Percentiles rank a stretch among this genome's conserved stretches.
Evolutionary conservation across 2,797 vertebrate species (phyloP).

Genomic region (Kryptopterus vitreolus): DNA sequence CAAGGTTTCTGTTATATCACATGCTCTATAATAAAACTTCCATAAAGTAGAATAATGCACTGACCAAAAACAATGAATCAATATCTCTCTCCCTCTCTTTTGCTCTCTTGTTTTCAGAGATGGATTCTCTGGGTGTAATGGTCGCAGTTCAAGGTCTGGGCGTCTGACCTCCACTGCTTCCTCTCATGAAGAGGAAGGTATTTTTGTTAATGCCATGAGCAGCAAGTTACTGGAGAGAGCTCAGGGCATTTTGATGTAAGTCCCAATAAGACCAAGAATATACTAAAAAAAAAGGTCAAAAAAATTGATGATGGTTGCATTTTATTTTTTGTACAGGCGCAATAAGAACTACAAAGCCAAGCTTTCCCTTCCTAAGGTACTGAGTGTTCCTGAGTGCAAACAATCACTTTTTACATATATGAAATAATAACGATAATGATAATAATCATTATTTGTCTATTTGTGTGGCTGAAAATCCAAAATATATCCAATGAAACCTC

Average conservation of each 20-base stretch:
- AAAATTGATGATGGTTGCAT: not conserved
- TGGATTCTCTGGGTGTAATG: constrained; percentile 76
- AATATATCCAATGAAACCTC: not conserved
- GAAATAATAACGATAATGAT: no score
- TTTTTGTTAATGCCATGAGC: constrained; percentile 87
- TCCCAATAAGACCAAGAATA: not conserved
- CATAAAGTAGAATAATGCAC: not conserved
- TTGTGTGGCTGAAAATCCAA: not conserved
- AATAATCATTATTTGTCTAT: not conserved
- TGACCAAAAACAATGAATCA: not conserved
- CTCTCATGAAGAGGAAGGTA: constrained; percentile 86
- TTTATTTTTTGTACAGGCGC: constrained; percentile 80
- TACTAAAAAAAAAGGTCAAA: no score
- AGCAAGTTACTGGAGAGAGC: constrained; percentile 95
- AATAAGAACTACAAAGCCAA: constrained; percentile 93
- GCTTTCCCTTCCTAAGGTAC: constrained; percentile 91
- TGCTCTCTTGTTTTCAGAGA: constrained; percentile 34
- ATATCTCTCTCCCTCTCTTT: not conserved
- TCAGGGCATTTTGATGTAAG: constrained; percentile 96
- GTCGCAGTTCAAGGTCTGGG: constrained; percentile 75
- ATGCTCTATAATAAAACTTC: not conserved
- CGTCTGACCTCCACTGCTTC: constrained; percentile 70
- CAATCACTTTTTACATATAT: not conserved
- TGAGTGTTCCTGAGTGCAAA: constrained; percentile 16
- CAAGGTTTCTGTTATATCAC: constrained; percentile 63